Evolutionary conservation across 2,113 vertebrate species (phyloP), one percentile per base, ranked within the genome.

Genomic region (Nothoprocta perdicaria): DNA sequence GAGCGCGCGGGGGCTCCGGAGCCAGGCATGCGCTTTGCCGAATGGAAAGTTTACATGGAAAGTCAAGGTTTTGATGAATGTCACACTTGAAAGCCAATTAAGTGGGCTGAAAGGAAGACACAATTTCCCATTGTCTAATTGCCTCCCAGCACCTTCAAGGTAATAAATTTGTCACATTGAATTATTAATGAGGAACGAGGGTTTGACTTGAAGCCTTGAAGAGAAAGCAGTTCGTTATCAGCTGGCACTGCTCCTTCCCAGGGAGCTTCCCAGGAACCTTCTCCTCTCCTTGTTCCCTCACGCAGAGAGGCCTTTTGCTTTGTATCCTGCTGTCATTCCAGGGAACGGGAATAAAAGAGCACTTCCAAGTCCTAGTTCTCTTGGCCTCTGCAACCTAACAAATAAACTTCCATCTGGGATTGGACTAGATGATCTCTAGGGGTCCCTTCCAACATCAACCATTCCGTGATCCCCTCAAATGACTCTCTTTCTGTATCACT

Each of bases 91-190:
- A 98, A 98, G 94, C 96, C 97, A 98, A 98, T 98, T 98, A 97
- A 97, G 92, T 93, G 91, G 89, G 92, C 91, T 97, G 94, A 98
- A 97, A 97, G 93, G 92, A 97, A 96, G 97, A 97, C 92, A 98
- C 96, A 96, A 88, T 98, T 98, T 98, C 93, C 97, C 90, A 96
- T 97, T 98, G 97, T 98, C 97, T 98, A 97, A 98, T 97, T 98
- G 97, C 96, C 95, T 97, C 96, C 48, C 91, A 96, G 96, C 91
- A 98, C 97, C 97, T 98, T 97, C 93, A 97, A 97, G 94, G 96
- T 98, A 98, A 98, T 98, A 98, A 96, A 98, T 98, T 97, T 98
- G 97, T 98, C 97, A 98, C 95, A 79, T 93, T 98, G 97, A 97
- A 98, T 98, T 98, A 98, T 98, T 98, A 98, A 98, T 98, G 96